Base-by-base conservation (phyloP, 2,888 invertebrate genomes). In the Papilio elwesi region DNA sequence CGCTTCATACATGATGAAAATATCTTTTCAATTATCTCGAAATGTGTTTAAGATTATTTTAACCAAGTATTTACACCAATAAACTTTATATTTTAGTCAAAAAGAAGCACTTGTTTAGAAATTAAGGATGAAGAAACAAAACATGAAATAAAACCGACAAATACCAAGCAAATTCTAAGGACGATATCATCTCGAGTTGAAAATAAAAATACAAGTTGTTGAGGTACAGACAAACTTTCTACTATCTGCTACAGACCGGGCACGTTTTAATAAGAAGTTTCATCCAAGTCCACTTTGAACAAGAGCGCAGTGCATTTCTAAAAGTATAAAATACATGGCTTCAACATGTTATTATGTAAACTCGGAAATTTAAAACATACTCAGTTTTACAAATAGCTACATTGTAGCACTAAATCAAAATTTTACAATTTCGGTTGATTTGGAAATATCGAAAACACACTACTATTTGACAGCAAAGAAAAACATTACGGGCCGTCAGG, bases 201-300 rank as follows among this genome's bases (percentile, higher is more conserved):
- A 55, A 26, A 55, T 11, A 26, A 12, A 57, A 57, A 57, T 57
- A 59, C 57, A 38, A 59, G 38, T 36, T 48, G 68, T 26, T 36
- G 26, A 38, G 15, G 59, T 68, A 59, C 49, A 57, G 68, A n/a
- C 47, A 57, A 68, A 59, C 49, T 68, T 68, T 52, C 11, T 53
- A 52, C 26, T 63, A 15, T 52, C 13, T 38, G 63, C 70, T 59
- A 36, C 53, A 51, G 67, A 47, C 10, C 70, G 16, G n/a, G 62
- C 62, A 85, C 84, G 84, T 87, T 89, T 89, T 88, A 88, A 90
- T 88, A 86, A 87, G 82, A 89, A 90, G 87, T 89, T 89, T 87
- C 87, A 53, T 84, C 83, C 78, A 83, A 88, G 84, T 85, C 85
- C 85, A 87, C 86, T 87, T 87, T 86, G 83, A 87, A 90, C 87